Evolutionary conservation across 30 jellyfish, hydroid and myxozoan genomes (phyloP), one percentile per base, ranked within the genome.

Genomic region (Nemopilema nomurai): DNA sequence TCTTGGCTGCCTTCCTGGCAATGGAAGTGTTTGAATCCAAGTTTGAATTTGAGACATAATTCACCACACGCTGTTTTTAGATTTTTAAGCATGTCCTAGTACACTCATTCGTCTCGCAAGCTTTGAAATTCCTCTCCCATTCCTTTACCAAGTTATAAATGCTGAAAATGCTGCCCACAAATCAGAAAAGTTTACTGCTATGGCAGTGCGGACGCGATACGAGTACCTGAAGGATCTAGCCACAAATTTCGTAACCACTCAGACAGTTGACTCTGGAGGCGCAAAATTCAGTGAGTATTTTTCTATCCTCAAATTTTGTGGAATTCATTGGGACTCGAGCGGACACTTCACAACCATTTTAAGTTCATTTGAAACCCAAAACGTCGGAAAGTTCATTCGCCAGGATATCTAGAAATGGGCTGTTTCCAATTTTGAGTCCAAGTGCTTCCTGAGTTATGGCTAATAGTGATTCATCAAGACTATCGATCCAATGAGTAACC

Each of bases 111-210:
- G 6, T 6, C 57, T 3, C 6, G 57, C 13, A 41, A 13, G 6
- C 57, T 41, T 41, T 41, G 13, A 41, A 3, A 3, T 41, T 41
- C 57, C 57, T 41, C 57, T 25, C 8, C 4, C 51, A 0, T 50
- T 29, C 18, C 29, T 49, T 57, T 16, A 7, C 51, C 67, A 17
- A 94, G 99, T 96, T n/a, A 74, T 87, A 24, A 96, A 96, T 89
- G 99, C 98, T 26, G 99, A 96, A 82, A 83, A 88, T 91, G 99
- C 99, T 25, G 97, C 98, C 21, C 97, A 90, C 87, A 96, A 90
- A 65, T 87, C 99, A 8, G 89, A 91, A 26, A 96, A 96, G 74
- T 96, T 96, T 71, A 84, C 97, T 0, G 95, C 96, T 74, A 91
- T 96, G 98, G 96, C 96, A 9, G 74, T 92, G 7, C 80, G 99